phyloP scores from a whole-genome alignment of 2,888 invertebrate genomes.

The Clistopyga incitator region DNA sequence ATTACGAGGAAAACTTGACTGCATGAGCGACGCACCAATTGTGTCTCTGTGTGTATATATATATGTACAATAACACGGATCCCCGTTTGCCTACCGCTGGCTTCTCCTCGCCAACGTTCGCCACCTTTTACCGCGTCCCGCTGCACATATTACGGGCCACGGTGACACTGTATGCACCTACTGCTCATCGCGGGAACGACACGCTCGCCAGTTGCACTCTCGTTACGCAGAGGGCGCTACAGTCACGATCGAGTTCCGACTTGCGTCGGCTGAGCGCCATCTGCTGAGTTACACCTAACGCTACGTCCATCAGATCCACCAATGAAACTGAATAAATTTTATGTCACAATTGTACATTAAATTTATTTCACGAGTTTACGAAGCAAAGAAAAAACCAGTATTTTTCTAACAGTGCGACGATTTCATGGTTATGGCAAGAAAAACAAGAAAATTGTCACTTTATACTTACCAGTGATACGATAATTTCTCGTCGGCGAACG shows the following conservation, averaged over 20 bases:
- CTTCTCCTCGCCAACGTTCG: background rate
- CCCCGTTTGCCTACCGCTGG: slow-evolving; percentile 17
- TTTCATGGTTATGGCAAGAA: no score
- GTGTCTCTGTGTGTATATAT: slow-evolving; percentile 23
- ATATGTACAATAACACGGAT: slow-evolving; percentile 7
- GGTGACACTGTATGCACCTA: background rate
- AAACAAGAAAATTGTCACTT: no score
- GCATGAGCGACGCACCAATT: slow-evolving; percentile 66
- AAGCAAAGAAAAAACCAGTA: no score
- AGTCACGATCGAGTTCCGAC: background rate
- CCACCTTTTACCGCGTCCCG: background rate
- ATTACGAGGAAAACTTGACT: slow-evolving; percentile 82
- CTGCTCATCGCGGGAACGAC: slow-evolving; percentile 16
- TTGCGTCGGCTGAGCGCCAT: background rate
- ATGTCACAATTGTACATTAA: no score
- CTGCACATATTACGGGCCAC: slow-evolving; percentile 67
- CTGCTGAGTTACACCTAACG: background rate
- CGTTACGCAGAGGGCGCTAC: background rate
- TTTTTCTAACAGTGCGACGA: no score
- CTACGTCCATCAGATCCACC: background rate
- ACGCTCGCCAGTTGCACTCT: background rate
- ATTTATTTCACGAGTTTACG: no score
- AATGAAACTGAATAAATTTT: no score
- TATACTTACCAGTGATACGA: no score
- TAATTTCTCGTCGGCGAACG: slow-evolving; percentile 1